Evolutionary conservation across 2,113 vertebrate genomes (phyloP).

Genomic region (Rattus norvegicus): DNA sequence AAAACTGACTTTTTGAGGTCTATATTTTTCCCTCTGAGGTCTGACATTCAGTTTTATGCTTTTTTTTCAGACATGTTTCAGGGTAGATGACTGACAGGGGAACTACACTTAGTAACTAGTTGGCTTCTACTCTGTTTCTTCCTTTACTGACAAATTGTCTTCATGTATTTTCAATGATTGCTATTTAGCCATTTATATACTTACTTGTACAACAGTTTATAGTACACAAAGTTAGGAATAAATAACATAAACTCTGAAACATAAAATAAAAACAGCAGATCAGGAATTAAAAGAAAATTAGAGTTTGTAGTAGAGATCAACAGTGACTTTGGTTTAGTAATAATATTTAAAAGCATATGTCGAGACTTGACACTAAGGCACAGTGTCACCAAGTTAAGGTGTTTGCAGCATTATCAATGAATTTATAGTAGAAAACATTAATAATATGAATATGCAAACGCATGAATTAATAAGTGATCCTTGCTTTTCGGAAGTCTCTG

Average conservation of each 20-base stretch:
- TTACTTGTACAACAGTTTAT: background rate
- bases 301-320: too few relatives aligned
- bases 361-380: background rate
- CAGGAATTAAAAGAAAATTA: background rate
- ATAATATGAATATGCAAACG: background rate
- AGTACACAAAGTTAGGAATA: background rate
- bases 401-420: background rate
- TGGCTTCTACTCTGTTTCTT: background rate
- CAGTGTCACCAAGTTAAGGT: background rate
- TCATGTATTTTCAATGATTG: background rate
- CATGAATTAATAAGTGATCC: background rate
- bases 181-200: background rate
- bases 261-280: background rate
- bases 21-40: background rate
- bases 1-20: background rate
- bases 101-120: background rate
- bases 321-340: background rate
- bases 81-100: too few relatives aligned
- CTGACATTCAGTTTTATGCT: background rate
- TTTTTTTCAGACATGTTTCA: background rate
- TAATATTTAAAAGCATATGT: background rate
- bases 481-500: background rate
- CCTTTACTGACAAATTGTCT: background rate
- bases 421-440: background rate
- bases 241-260: background rate